Evolutionary conservation across 2,888 invertebrate genomes (phyloP), one percentile per base, ranked within the genome.

Genomic region (Crocallis elinguaria): DNA sequence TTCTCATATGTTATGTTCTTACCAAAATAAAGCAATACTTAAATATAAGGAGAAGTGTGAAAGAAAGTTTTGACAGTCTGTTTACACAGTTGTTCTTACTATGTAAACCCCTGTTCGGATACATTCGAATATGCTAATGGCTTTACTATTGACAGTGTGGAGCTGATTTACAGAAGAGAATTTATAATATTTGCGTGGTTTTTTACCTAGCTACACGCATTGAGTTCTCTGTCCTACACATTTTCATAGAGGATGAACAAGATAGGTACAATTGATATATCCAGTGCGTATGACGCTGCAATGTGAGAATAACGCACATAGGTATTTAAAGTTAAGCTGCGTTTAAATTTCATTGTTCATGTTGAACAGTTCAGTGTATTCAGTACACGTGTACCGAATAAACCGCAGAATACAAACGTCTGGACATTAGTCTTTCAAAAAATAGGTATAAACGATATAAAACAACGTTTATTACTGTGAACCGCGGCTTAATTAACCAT

Each of bases 241-340:
- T 57, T 57, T 35, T 57, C 50, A 54, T 38, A 45, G 53, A 57
- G 30, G 44, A 56, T 45, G 48, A 51, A 35, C 29, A 45, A 19
- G 50, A 49, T 23, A 37, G 37, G 19, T 7, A 16, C 17, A 33
- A 13, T 13, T 49, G 36, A 14, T 14, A 30, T 35, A 27, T 36
- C 19, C 32, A 21, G 30, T 42, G 38, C 33, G 35, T 29, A 39
- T 16, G 9, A 32, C 9, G 32, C 29, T 12, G 12, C 12, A 12
- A 12, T n/a, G 7, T 30, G 32, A 9, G 14, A 14, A 14, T 14
- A 43, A 23, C n/a, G 12, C 32, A 30, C 13, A 29, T 41, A n/a
- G n/a, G 44, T 44, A 27, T 25, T 33, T 11, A 25, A 30, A 27
- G 27, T 27, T 27, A n/a, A 27, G 9, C 23, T 8, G 23, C n/a